Conservation (phyloP, 1,140 invertebrate genomes). For the Capitella teleta region DNA sequence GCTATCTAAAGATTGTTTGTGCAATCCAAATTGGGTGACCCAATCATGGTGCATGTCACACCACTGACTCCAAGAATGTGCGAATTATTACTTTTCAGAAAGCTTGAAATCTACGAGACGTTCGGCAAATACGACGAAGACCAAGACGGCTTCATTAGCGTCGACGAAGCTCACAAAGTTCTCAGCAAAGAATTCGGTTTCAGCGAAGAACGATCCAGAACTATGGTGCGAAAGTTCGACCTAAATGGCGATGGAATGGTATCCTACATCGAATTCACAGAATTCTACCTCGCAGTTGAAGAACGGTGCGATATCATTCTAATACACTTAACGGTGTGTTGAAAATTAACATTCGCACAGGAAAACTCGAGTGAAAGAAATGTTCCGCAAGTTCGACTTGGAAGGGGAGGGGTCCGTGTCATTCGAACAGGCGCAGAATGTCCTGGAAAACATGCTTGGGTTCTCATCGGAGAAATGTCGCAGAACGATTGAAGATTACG, state of each 20-base stretch:
- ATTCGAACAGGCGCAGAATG: background rate
- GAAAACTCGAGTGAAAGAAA: background rate
- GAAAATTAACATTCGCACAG: background rate
- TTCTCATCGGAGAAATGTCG: background rate
- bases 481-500: background rate
- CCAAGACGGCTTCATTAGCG: conserved; percentile 4
- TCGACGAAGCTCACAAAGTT: conserved; percentile 3
- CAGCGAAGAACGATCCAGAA: background rate
- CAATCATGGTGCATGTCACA: no score
- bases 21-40: no score
- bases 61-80: no score
- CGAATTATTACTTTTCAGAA: conserved; percentile 1
- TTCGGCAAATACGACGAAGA: conserved; percentile 6
- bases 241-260: background rate
- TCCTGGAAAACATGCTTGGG: background rate
- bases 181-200: conserved; percentile 1
- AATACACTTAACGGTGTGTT: background rate
- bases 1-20: no score
- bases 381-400: conserved; percentile 1
- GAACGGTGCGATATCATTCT: background rate
- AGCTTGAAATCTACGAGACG: conserved; percentile 8
- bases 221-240: conserved; percentile 4
- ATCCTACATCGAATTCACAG: conserved; percentile 6
- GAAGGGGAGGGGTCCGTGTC: background rate
- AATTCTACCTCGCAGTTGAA: conserved; percentile 7